Evolutionary conservation across 2,113 vertebrate species (phyloP).

Genomic region (Xenus cinereus): DNA sequence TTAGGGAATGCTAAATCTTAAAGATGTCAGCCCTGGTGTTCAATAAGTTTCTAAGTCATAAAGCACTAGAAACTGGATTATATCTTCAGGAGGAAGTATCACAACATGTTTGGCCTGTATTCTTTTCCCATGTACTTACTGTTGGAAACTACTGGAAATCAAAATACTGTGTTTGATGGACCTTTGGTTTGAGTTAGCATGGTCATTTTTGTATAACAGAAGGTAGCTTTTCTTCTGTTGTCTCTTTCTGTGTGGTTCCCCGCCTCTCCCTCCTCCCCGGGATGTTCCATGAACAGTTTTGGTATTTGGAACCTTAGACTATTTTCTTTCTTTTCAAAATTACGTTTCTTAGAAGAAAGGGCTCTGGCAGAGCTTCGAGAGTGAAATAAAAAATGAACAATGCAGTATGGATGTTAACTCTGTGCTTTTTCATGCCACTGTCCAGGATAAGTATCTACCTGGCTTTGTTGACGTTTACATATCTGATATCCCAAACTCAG

Average conservation of each 20-base stretch:
- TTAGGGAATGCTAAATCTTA: background rate
- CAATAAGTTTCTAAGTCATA: background rate
- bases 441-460: background rate
- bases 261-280: background rate
- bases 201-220: background rate
- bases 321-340: background rate
- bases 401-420: background rate
- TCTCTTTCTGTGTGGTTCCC: background rate
- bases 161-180: background rate
- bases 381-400: background rate
- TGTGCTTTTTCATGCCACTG: background rate
- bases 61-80: background rate
- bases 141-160: background rate
- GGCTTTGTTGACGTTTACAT: background rate
- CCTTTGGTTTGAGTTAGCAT: background rate
- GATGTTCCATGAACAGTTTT: background rate
- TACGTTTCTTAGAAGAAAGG: background rate
- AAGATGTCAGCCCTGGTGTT: background rate
- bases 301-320: background rate
- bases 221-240: background rate
- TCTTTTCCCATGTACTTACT: background rate
- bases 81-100: background rate
- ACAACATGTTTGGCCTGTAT: background rate
- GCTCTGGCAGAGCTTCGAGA: background rate
- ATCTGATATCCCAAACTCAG: background rate